Evolutionary conservation across 2,113 vertebrate species (phyloP), one percentile per base, ranked within the genome.

Genomic region (Opisthocomus hoazin): DNA sequence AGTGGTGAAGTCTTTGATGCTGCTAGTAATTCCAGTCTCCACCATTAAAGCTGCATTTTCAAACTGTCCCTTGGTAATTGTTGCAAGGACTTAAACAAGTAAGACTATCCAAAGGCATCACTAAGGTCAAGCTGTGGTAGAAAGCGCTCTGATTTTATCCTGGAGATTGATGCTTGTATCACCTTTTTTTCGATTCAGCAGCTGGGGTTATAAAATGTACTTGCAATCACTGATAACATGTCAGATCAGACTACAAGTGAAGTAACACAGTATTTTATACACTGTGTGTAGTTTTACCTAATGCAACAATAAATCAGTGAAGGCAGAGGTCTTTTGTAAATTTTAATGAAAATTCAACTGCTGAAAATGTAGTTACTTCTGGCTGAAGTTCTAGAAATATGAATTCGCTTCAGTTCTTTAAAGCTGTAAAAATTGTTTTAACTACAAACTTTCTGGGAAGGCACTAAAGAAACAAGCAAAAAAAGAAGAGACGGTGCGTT

Each of bases 91-190:
- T 97, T 93, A 90, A 97, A 97, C 97, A 97, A 97, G 98, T 88
- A 88, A 53, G 95, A 97, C 97, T 97, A 97, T 96, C 97, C 98
- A 98, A 98, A 98, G 98, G 97, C 98, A 98, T 97, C 84, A 24
- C 68, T 96, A 98, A 98, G 98, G 98, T 98, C 98, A 98, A 92
- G 95, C 94, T 65, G 77, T 97, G 97, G 94, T 85, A 70, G 97
- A 96, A 95, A 95, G 84, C 87, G 96, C 97, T 97, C 94, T 98
- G 98, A 98, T 98, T 98, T 98, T 98, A 98, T 98, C 98, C 97
- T 11, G 93, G 97, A 98, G 98, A 98, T 98, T 97, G 98, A 98
- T 98, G 98, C 73, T 84, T 97, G 96, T 97, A 98, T 98, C 98
- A 97, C 97, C 96, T 97, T 97, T 97, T 97, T 98, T 98, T 98